phyloP scores from a whole-genome alignment of 2,797 vertebrate genomes.

The Gephyroberyx darwinii region DNA sequence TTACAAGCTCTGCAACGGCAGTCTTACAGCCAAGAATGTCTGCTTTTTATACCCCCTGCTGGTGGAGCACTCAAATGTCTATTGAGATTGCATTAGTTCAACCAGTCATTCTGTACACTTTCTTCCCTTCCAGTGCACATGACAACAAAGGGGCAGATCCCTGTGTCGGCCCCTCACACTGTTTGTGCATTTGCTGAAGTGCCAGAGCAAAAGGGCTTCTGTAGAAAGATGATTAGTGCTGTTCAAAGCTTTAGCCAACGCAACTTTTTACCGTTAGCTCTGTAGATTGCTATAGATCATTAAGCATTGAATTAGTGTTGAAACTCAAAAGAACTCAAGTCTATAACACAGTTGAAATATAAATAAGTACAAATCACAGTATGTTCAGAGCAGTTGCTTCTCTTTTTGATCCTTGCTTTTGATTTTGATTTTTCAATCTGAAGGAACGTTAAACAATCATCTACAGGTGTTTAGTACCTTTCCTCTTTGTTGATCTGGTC shows the following conservation, averaged over 20 bases:
- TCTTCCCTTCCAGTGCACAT: conserved; percentile 35
- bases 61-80: conserved; percentile 46
- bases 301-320: neutral
- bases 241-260: conserved; percentile 9
- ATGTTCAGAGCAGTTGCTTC: neutral
- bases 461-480: conserved; percentile 81
- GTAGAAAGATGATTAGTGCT: conserved; percentile 15
- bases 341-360: neutral
- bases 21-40: conserved; percentile 41
- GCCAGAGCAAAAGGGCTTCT: conserved; percentile 10
- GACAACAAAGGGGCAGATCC: conserved; percentile 36
- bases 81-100: conserved; percentile 60
- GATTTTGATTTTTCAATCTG: neutral
- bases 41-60: conserved; percentile 36
- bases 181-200: conserved; percentile 30
- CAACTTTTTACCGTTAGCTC: neutral
- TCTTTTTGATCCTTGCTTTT: neutral
- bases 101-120: conserved; percentile 49
- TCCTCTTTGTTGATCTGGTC: conserved; percentile 97
- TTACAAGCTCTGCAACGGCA: conserved; percentile 38
- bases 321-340: neutral
- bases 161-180: conserved; percentile 16
- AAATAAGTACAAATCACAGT: neutral
- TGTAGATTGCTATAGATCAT: neutral
- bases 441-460: neutral